A percentile compares a stretch with the other conserved stretches of the same genome.
Conservation (phyloP, 2,888 invertebrate species). For the Hypomecis atomaria region DNA sequence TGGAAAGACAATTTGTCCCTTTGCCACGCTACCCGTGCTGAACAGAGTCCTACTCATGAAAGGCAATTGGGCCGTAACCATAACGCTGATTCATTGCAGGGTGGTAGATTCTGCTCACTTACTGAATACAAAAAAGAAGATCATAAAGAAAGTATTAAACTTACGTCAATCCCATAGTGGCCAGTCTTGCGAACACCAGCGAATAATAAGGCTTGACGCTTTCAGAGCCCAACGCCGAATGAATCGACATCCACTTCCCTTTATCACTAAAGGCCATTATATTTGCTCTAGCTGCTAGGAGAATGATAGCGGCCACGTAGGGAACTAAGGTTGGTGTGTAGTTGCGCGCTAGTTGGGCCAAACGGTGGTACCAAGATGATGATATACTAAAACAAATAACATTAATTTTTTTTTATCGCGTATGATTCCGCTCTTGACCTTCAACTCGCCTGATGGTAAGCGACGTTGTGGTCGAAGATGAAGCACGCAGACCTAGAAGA, state of each 20-base stretch:
- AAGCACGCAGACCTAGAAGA: too few relatives aligned
- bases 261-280: conserved; percentile 52
- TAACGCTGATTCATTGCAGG: too few relatives aligned
- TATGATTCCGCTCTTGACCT: too few relatives aligned
- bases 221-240: conserved; percentile 84
- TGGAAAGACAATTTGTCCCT: too few relatives aligned
- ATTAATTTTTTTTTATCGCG: too few relatives aligned
- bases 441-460: too few relatives aligned
- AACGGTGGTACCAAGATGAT: conserved; percentile 82
- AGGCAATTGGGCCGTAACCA: too few relatives aligned
- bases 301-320: conserved; percentile 86
- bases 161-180: conserved; percentile 75
- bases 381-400: conserved; percentile 75
- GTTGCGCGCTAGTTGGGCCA: conserved; percentile 87
- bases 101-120: too few relatives aligned
- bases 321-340: conserved; percentile 87
- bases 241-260: conserved; percentile 74
- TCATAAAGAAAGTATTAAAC: conserved; percentile 42
- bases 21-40: too few relatives aligned
- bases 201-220: conserved; percentile 84
- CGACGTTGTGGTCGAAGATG: too few relatives aligned
- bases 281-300: conserved; percentile 83
- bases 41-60: too few relatives aligned
- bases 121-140: too few relatives aligned
- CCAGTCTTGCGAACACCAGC: conserved; percentile 79